Conservation (phyloP, 2,113 vertebrate genomes). For the Benitochromis conjunctus region DNA sequence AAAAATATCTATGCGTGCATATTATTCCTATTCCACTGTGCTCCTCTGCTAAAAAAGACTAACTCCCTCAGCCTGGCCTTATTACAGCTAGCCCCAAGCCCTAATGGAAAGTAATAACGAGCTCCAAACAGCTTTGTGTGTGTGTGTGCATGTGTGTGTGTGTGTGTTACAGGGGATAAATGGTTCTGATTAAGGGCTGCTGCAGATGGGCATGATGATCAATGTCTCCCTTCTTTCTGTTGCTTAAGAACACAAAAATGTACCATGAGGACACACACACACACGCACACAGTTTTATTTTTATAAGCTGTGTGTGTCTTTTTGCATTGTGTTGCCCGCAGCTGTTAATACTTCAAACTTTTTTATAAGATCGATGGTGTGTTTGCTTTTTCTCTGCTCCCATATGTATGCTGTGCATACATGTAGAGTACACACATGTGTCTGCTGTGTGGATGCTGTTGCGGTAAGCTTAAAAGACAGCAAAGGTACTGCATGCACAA, state of each 20-base stretch:
- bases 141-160: background rate
- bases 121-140: slow-evolving; percentile 9
- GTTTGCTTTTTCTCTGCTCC: background rate
- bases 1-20: background rate
- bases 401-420: background rate
- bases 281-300: background rate
- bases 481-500: background rate
- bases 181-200: slow-evolving; percentile 59
- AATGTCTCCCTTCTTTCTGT: slow-evolving; percentile 26
- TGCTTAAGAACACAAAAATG: slow-evolving; percentile 15
- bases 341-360: background rate
- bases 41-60: slow-evolving; percentile 8
- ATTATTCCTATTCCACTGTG: background rate
- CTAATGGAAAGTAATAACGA: slow-evolving; percentile 54
- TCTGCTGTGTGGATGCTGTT: background rate
- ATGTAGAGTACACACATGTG: background rate
- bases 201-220: slow-evolving; percentile 50
- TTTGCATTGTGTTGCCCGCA: background rate
- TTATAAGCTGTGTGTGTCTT: background rate
- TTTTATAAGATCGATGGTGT: background rate
- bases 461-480: background rate
- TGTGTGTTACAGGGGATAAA: slow-evolving; percentile 38
- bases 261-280: background rate
- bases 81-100: slow-evolving; percentile 23
- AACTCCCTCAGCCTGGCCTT: slow-evolving; percentile 23